Base-by-base conservation (phyloP, 2,797 vertebrate genomes). In the Anniella stebbinsi region DNA sequence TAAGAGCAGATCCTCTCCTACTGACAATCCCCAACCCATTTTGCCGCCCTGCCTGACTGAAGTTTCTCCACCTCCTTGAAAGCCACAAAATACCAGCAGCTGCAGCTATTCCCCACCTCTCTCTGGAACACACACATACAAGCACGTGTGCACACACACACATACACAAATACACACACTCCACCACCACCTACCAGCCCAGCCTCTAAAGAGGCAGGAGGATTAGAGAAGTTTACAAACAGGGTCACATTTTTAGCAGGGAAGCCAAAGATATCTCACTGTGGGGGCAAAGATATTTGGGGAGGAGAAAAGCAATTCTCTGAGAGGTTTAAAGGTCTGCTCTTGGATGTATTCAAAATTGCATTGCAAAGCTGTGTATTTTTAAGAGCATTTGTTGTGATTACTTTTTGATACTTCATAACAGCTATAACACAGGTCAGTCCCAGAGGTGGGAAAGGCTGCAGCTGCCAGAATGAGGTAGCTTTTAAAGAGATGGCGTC, bases 381-480 rank as follows among this genome's bases (percentile, higher is more conserved):
- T n/a, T 78, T 80, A 67, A 87, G 41, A 87, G 60, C 25, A 13
- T 82, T 66, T 80, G 25, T 48, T 69, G 41, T 78, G 60, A 87
- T 80, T 80, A 80, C 86, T 87, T 78, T 57, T 87, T 78, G 36
- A 48, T 51, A 69, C 78, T 48, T 73, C 36, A 25, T 82, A 45
- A 33, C 28, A 60, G 51, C 67, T 81, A 82, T 57, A 82, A 57
- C 28, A 63, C 30, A 82, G 21, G 30, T n/a, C 67, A 88, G 30
- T 51, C 41, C 45, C 30, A 17, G 63, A 84, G 87, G 51, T 41
- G 66, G 78, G 15, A 10, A 70, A 80, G 33, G 60, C 38, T 87
- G 38, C 60, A 70, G 78, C 25, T 57, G 78, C 28, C 28, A 38
- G 77, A 8, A 80, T 54, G 54, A 54, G 54, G 66, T 33, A 21